Evolutionary conservation across 2,113 vertebrate genomes (phyloP), one percentile per base, ranked within the genome.

Genomic region (Lagenorhynchus albirostris): DNA sequence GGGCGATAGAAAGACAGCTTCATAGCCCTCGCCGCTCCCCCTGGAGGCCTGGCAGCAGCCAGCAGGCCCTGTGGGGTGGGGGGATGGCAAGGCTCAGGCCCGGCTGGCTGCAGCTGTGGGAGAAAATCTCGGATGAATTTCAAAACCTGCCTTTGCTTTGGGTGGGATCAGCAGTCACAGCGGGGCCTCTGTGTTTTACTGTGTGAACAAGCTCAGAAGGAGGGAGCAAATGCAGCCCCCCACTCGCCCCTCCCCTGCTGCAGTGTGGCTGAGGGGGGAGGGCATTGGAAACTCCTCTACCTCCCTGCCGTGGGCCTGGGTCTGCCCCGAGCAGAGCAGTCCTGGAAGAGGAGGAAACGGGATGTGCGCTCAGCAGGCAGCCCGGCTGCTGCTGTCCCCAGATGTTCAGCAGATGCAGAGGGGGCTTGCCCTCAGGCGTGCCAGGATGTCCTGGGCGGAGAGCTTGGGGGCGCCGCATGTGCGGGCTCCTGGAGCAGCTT

Each of bases 81-180:
- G 21, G 33, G 13, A 36, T n/a, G 60, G 25, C 3, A 1, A 23
- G 77, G 68, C 36, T 83, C 41, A 15, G 50, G 80, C 76, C 41
- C 53, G 58, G 18, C 74, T 86, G 79, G 68, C 58, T 68, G 81
- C 77, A 74, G 96, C 79, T 63, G 67, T 8, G 13, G 62, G 74
- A 92, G 76, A 73, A 91, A 91, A 58, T 86, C 91, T 68, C 93
- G 53, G 94, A 41, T 93, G 71, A 77, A 96, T 97, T 97, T 79
- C 74, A 76, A 95, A 94, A 41, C 63, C 50, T 93, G 93, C 86
- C 93, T 92, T 87, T 85, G 85, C 95, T 79, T 73, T 47, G 44
- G 60, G 74, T 94, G 79, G 25, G 77, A 97, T 68, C 93, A 96
- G n/a, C 63, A 58, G 29, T 31, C 89, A 80, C 95, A 97, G 92